Conservation (phyloP, 2,797 vertebrate genomes). For the Geotrypetes seraphini region DNA sequence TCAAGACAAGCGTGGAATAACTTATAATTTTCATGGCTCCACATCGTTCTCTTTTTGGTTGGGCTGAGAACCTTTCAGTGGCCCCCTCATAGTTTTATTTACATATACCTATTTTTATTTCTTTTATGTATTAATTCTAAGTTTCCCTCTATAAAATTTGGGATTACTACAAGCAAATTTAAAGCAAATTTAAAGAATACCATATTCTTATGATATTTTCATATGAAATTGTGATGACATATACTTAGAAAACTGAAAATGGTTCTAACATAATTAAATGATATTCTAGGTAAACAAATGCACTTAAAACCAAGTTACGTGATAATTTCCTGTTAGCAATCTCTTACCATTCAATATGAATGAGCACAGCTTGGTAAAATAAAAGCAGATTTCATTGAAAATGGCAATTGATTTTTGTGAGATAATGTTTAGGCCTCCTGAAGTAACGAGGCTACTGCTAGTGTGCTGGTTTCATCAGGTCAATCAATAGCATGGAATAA, state of each 20-base stretch:
- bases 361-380: conserved; percentile 32
- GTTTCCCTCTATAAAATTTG: too few relatives aligned
- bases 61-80: too few relatives aligned
- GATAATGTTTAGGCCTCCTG: conserved; percentile 6
- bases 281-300: conserved; percentile 13
- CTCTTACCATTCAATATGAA: conserved; percentile 13
- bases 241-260: conserved; percentile 24
- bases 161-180: too few relatives aligned
- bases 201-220: too few relatives aligned
- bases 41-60: too few relatives aligned
- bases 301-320: conserved; percentile 27
- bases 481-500: conserved; percentile 18
- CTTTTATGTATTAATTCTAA: too few relatives aligned
- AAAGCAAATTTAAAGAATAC: too few relatives aligned
- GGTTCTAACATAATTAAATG: conserved; percentile 52
- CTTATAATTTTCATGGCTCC: too few relatives aligned
- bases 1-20: too few relatives aligned
- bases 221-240: too few relatives aligned
- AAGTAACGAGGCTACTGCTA: conserved; percentile 6
- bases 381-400: conserved; percentile 19
- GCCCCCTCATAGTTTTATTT: too few relatives aligned
- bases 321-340: conserved; percentile 30
- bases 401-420: conserved; percentile 15
- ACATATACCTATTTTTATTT: too few relatives aligned
- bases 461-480: not conserved